phyloP scores from a whole-genome alignment of 2,797 vertebrate species.

The Chaunax sp. region DNA sequence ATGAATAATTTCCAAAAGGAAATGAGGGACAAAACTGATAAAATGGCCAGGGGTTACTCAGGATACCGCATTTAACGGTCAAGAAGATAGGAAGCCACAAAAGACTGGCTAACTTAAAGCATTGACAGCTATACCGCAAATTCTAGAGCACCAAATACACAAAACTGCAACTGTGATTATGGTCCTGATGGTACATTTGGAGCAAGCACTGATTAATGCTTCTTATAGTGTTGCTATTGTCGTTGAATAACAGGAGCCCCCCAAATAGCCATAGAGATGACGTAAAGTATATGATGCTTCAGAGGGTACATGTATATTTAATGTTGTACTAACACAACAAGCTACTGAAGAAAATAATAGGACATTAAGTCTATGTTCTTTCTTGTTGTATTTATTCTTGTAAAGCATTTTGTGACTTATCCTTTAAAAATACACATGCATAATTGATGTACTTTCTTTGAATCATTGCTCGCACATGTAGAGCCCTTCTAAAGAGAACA shows the following conservation, averaged over 20 bases:
- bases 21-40: too few relatives aligned
- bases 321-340: conserved; percentile 2
- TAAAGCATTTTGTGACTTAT: neutral
- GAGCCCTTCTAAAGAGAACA: conserved; percentile 9
- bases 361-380: neutral
- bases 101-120: neutral
- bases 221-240: neutral
- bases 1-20: too few relatives aligned
- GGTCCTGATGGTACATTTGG: neutral
- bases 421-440: neutral
- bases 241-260: conserved; percentile 3
- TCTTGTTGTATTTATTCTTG: neutral
- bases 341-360: neutral
- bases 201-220: neutral
- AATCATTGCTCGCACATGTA: neutral
- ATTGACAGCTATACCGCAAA: neutral
- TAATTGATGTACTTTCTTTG: conserved; percentile 10
- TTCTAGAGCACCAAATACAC: too few relatives aligned
- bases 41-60: too few relatives aligned
- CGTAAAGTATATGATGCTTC: neutral
- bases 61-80: too few relatives aligned
- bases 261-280: neutral
- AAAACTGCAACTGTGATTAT: neutral
- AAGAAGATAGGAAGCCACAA: neutral
- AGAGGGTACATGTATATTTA: neutral